Evolutionary conservation across 2,888 invertebrate genomes (phyloP).

Genomic region (Limnephilus lunatus): DNA sequence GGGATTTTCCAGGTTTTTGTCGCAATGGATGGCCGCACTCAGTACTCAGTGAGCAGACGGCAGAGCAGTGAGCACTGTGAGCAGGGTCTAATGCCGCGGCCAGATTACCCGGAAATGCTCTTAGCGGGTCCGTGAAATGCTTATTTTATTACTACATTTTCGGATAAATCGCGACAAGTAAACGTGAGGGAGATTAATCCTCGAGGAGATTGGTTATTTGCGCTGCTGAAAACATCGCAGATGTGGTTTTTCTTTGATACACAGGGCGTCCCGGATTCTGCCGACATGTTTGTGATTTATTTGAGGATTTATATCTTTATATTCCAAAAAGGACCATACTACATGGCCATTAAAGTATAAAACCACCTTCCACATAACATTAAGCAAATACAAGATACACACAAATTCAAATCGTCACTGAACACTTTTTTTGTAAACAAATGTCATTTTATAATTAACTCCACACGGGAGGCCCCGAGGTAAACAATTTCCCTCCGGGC

Average conservation of each 20-base stretch:
- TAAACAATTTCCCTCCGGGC: no score
- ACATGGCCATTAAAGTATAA: no score
- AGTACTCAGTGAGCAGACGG: not conserved
- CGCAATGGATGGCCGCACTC: not conserved
- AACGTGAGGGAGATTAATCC: not conserved
- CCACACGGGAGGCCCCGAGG: no score
- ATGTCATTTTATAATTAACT: no score
- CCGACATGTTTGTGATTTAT: no score
- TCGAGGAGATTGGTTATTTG: not conserved
- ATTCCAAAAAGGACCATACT: no score
- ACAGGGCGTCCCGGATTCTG: not conserved
- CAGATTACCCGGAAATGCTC: slow-evolving; percentile 2
- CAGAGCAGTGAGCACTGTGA: not conserved
- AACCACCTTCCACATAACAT: no score
- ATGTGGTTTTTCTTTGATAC: not conserved
- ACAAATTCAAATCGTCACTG: no score
- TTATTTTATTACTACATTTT: not conserved
- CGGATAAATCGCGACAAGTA: not conserved
- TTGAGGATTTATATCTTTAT: no score
- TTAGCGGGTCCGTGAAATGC: not conserved
- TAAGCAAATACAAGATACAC: no score
- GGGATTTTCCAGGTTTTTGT: not conserved
- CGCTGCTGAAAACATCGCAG: not conserved
- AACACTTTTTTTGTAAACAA: no score
- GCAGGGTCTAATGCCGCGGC: not conserved